phyloP scores from a whole-genome alignment of 2,113 vertebrate genomes.

The Pteropus alecto region DNA sequence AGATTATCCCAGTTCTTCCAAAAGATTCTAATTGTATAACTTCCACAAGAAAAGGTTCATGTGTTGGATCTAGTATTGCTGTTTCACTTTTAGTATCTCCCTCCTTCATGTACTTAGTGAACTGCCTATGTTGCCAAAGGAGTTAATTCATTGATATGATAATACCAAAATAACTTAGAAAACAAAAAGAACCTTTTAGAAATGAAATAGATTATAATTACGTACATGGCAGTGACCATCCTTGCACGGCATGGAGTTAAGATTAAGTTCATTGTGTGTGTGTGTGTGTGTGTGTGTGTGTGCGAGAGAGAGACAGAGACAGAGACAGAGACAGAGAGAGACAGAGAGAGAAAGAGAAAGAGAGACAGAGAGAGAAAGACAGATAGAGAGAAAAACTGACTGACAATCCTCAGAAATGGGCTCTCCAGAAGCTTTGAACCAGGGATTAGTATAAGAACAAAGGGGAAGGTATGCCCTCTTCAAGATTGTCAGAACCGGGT shows the following conservation, averaged over 20 bases:
- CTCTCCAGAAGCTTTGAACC: neutral
- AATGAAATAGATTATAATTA: neutral
- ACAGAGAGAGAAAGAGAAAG: no score
- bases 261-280: neutral
- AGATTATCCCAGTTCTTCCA: neutral
- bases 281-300: neutral
- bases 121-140: neutral
- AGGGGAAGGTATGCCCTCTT: neutral
- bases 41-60: neutral
- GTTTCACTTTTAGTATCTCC: neutral
- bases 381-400: neutral
- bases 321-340: no score
- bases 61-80: neutral
- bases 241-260: neutral
- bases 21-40: neutral
- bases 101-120: neutral
- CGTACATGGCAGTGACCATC: neutral
- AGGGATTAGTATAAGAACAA: neutral
- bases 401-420: neutral
- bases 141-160: neutral
- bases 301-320: no score
- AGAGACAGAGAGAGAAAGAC: no score
- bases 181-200: neutral
- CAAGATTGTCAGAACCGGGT: neutral
- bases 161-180: neutral